Base-by-base conservation (phyloP, 2,113 vertebrate species). In the Octodon degus region DNA sequence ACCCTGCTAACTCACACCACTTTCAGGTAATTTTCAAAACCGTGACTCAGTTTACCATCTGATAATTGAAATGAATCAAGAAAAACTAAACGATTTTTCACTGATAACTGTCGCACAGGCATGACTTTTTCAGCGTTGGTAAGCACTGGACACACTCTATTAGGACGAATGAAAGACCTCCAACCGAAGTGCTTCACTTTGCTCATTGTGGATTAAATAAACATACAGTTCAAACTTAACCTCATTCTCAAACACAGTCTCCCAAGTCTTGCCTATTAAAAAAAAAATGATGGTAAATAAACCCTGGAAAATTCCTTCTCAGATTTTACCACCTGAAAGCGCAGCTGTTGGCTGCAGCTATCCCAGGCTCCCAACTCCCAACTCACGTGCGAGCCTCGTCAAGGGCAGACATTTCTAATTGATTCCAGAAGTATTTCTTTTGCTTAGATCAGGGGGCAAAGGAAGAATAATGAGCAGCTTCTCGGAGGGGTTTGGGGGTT, bases 381-480 rank as follows among this genome's bases (percentile, higher is more conserved):
- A 98, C 98, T 99, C 99, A 99, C 98, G 99, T 99, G 99, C 99
- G 99, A 99, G 99, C 99, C 99, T 99, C 99, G 99, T 99, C 99
- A 99, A 99, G 98, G 96, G 99, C 98, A 99, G 99, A 99, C 99
- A 98, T 98, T 98, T 97, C 98, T 99, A 99, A 99, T 99, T 99
- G 99, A 98, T 99, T 99, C 99, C 99, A 99, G 99, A 99, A 99
- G 98, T 97, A 98, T 97, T 98, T 98, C 98, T 98, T 99, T 98
- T 98, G 97, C 98, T 98, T 98, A 98, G 98, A 98, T 98, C 98
- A 98, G 98, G 91, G 95, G 98, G 98, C 98, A 99, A 97, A 98
- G 97, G 98, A 98, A 98, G 98, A 99, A 99, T 99, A 99, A 99
- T 98, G 98, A 99, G 98, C 98, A 98, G 98, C 97, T 98, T 99